Base-by-base conservation (phyloP, 2,797 vertebrate genomes). In the Euthynnus affinis region DNA sequence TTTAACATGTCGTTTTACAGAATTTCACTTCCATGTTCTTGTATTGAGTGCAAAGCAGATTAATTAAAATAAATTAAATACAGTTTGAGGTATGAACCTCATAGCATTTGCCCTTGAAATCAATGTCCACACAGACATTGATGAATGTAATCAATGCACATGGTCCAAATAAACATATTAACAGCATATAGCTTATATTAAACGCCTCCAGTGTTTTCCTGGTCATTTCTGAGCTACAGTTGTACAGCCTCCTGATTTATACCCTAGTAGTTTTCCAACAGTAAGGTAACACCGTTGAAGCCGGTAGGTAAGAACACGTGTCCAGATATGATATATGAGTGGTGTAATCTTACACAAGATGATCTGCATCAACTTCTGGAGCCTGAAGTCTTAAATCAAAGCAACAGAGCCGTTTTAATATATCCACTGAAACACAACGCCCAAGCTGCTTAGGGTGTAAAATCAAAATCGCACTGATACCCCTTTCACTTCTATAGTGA, bases 351-450 rank as follows among this genome's bases (percentile, higher is more conserved):
- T 51, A 56, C 62, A 61, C 80, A 65, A 5, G 63, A 56, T 62
- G 62, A 34, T 59, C 29, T 46, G 46, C 60, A 58, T 70, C 25
- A 56, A 32, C 3, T 44, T 81, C 37, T 20, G 22, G 22, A 44
- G 15, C 42, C 22, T 13, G 0, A 29, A 74, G 10, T 74, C 29
- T 40, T 23, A 69, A 78, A 77, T 74, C 69, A 52, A 77, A 88
- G 82, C 75, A 77, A 32, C 17, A 15, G 18, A 55, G 51, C 14
- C 17, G 66, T 74, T 76, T 78, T 40, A 27, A 44, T 53, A 34
- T 61, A 64, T 56, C 64, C 14, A 22, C 46, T 63, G 48, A 73
- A 59, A 55, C 62, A 72, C 49, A 69, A 42, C 55, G 76, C 56
- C 61, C 55, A 56, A 37, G 57, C 57, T 63, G 9, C 34, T 42